phyloP scores from a whole-genome alignment of 53 echinoderm and acorn worm species.

The Crossaster papposus region DNA sequence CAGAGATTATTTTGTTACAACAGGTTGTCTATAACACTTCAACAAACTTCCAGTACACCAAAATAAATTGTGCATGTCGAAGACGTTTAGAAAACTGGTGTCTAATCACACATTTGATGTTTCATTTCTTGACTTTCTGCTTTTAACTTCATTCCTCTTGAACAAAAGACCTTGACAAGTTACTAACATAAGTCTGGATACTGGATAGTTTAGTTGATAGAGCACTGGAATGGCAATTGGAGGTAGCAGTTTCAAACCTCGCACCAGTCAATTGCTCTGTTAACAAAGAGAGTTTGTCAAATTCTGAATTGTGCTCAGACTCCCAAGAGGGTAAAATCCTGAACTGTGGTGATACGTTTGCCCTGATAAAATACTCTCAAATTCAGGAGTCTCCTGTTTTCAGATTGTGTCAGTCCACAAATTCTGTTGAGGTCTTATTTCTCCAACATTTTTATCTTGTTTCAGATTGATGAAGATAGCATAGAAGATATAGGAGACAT shows the following conservation, averaged over 20 bases:
- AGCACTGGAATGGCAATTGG: too few species aligned
- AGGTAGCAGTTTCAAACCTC: neutral
- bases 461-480: constrained; percentile 84
- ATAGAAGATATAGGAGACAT: constrained; percentile 87
- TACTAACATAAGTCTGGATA: too few species aligned
- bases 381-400: neutral
- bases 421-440: neutral
- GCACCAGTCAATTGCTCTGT: too few species aligned
- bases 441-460: neutral
- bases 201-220: neutral
- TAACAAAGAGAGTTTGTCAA: neutral
- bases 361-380: neutral
- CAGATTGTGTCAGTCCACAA: neutral
- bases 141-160: too few species aligned
- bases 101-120: too few species aligned
- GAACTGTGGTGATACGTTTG: too few species aligned
- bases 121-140: too few species aligned
- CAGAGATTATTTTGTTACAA: neutral
- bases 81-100: too few species aligned
- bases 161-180: too few species aligned
- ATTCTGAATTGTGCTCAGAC: neutral
- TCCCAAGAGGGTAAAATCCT: neutral
- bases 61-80: too few species aligned
- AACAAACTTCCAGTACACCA: too few species aligned
- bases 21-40: too few species aligned